Evolutionary conservation across 2,113 vertebrate genomes (phyloP), one percentile per base, ranked within the genome.

Genomic region (Pogonocichla stellata): DNA sequence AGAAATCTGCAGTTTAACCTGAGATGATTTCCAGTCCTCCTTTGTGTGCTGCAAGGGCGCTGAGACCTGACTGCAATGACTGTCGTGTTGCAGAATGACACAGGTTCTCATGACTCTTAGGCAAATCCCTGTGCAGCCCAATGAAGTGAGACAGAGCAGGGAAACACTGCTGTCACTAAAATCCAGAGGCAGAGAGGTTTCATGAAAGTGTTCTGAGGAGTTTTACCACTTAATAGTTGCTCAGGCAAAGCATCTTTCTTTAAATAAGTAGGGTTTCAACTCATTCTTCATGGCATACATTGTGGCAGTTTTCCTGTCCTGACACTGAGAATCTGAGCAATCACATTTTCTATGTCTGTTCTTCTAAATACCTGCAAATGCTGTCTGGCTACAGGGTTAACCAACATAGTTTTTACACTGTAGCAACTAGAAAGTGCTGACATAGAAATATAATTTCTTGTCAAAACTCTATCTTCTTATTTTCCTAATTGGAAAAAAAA

Each of bases 11-110:
- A 26, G 7, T 71, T 64, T 72, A 82, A 53, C 57, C 28, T 5
- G 9, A 24, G 40, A 85, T 29, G 48, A 56, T 17, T 16, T n/a
- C 10, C 47, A 85, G 40, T 38, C 8, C 36, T 84, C 31, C 48
- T 74, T 58, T 0, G 0, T 19, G 31, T 23, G 20, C 36, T 67
- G 70, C 66, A 23, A 4, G 20, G 33, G 47, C 36, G 25, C 64
- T 19, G 36, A 70, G 33, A 65, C 28, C 29, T 34, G 58, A 40
- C 34, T 16, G 22, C 17, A 20, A 10, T 6, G 29, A 23, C 26
- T 2, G 2, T 25, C 0, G 0, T 66, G n/a, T 23, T 43, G 67
- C 43, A 29, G 80, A 58, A 34, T 4, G 5, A 24, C n/a, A 45
- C 4, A 3, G 5, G 18, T 34, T 54, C 25, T 80, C 42, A 11